phyloP scores from a whole-genome alignment of 2,113 vertebrate species.

The Microcebus tavaratra region DNA sequence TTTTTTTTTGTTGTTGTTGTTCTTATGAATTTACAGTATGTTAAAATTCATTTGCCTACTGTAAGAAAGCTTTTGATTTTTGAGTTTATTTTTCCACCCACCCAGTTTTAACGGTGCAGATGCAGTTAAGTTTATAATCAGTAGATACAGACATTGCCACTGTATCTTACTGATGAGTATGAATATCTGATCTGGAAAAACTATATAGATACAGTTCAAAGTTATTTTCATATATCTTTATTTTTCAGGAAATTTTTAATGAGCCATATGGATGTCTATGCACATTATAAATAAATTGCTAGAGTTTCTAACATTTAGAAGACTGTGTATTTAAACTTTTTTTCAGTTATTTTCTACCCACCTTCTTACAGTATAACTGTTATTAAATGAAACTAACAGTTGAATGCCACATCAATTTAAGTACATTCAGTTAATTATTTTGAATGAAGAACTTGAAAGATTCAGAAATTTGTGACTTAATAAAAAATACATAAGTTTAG shows the following conservation, averaged over 20 bases:
- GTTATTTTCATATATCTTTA: slow-evolving; percentile 22
- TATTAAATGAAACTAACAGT: slow-evolving; percentile 1
- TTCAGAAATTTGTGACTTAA: slow-evolving; percentile 21
- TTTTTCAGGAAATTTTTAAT: not conserved
- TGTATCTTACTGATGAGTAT: not conserved
- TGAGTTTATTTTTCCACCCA: not conserved
- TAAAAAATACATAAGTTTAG: slow-evolving; percentile 1
- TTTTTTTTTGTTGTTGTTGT: not conserved
- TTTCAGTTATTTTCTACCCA: slow-evolving; percentile 23
- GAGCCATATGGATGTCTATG: not conserved
- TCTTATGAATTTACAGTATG: not conserved
- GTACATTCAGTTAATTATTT: slow-evolving; percentile 1
- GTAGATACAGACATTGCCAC: not conserved
- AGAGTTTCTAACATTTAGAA: slow-evolving; percentile 18
- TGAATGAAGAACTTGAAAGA: slow-evolving; percentile 39
- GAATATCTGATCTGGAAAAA: not conserved
- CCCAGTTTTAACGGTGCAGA: not conserved
- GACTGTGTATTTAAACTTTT: slow-evolving; percentile 2
- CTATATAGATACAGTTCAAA: not conserved
- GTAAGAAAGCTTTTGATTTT: slow-evolving; percentile 1
- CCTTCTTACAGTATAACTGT: slow-evolving; percentile 17
- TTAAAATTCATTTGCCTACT: not conserved
- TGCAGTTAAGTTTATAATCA: not conserved
- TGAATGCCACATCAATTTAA: not conserved
- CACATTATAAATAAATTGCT: slow-evolving; percentile 9